phyloP scores from a whole-genome alignment of 1,140 invertebrate genomes.

The Pachyrhynchus sulphureomaculatus region DNA sequence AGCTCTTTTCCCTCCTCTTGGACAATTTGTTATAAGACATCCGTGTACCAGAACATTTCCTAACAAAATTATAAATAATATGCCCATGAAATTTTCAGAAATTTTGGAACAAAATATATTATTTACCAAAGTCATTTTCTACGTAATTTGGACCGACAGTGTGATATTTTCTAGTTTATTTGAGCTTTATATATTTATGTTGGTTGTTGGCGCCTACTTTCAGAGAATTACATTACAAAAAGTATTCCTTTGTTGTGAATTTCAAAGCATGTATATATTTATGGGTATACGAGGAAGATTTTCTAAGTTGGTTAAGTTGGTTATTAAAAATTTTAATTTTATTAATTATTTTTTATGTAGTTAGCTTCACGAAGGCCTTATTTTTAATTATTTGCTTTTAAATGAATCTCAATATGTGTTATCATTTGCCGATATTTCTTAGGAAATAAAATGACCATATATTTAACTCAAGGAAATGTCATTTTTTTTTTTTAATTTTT shows the following conservation, averaged over 20 bases:
- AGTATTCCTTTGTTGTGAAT: neutral
- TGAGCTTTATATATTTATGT: neutral
- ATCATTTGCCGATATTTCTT: too few species aligned
- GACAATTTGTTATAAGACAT: slow-evolving; percentile 59
- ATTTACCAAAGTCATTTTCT: neutral
- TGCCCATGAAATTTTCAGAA: neutral
- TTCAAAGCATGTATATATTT: neutral
- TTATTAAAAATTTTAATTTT: too few species aligned
- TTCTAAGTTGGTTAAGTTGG: too few species aligned
- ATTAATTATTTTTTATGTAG: too few species aligned
- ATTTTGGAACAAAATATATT: neutral
- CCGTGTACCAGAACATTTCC: slow-evolving; percentile 38
- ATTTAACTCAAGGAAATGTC: too few species aligned
- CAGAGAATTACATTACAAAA: neutral
- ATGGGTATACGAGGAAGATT: neutral
- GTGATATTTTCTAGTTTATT: neutral
- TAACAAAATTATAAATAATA: slow-evolving; percentile 27
- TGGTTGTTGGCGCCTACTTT: neutral
- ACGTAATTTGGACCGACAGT: neutral
- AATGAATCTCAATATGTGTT: too few species aligned
- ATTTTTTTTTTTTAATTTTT: too few species aligned
- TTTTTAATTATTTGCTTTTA: too few species aligned
- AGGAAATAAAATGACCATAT: too few species aligned
- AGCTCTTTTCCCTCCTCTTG: slow-evolving; percentile 56
- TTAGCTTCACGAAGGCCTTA: too few species aligned